phyloP scores from a whole-genome alignment of 2,888 invertebrate genomes.

The Chorisops tibialis region DNA sequence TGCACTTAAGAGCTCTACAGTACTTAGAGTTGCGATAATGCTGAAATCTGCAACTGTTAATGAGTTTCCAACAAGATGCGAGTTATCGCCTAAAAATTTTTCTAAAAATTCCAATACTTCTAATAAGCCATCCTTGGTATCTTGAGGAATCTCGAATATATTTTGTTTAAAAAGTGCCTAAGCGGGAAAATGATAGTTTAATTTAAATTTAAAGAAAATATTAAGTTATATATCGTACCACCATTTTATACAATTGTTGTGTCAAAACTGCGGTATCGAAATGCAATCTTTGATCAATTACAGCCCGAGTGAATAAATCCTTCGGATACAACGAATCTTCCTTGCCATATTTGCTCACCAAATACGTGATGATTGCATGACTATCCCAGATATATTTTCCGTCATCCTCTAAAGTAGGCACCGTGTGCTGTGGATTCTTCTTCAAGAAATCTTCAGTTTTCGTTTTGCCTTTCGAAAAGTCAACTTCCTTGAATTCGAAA shows the following conservation, averaged over 20 bases:
- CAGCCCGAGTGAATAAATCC: slow-evolving; percentile 50
- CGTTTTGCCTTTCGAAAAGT: slow-evolving; percentile 38
- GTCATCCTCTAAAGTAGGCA: slow-evolving; percentile 41
- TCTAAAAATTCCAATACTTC: slow-evolving; percentile 37
- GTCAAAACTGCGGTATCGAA: slow-evolving; percentile 41
- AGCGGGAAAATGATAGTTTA: neutral
- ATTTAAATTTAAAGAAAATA: neutral
- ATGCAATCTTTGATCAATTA: slow-evolving; percentile 44
- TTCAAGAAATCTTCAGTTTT: slow-evolving; percentile 27
- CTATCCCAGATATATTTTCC: slow-evolving; percentile 39
- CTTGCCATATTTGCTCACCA: slow-evolving; percentile 52
- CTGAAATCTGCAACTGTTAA: slow-evolving; percentile 34
- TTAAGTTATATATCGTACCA: slow-evolving; percentile 3
- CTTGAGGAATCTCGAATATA: slow-evolving; percentile 16
- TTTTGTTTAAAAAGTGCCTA: neutral
- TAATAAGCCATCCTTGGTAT: slow-evolving; percentile 33
- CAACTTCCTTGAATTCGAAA: slow-evolving; percentile 34
- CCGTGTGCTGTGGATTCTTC: slow-evolving; percentile 58
- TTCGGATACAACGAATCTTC: slow-evolving; percentile 54
- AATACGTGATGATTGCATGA: too few relatives aligned
- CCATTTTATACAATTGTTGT: slow-evolving; percentile 21
- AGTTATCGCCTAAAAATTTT: slow-evolving; percentile 36
- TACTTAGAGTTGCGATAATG: slow-evolving; percentile 25
- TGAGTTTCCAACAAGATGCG: slow-evolving; percentile 24
- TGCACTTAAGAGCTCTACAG: slow-evolving; percentile 27